Evolutionary conservation across 2,113 vertebrate genomes (phyloP).

Genomic region (Cromileptes altivelis): DNA sequence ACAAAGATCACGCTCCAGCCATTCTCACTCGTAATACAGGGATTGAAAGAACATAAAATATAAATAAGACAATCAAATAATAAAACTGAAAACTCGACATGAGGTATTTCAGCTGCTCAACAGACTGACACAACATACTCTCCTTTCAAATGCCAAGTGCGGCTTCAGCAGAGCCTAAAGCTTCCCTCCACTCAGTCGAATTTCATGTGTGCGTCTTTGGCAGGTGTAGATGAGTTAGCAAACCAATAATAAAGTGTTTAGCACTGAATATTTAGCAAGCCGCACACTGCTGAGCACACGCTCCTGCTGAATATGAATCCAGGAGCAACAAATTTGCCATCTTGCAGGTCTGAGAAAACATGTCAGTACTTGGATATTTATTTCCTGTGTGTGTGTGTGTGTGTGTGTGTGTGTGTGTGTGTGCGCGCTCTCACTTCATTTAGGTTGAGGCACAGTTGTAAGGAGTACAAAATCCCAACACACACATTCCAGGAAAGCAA

Average conservation of each 20-base stretch:
- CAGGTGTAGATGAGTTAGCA: conserved; percentile 65
- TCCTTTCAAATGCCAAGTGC: conserved; percentile 43
- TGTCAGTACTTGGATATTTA: conserved; percentile 38
- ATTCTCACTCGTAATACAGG: too few relatives aligned
- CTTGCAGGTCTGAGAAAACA: conserved; percentile 54
- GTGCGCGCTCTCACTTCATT: conserved; percentile 8
- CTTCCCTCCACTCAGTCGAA: conserved; percentile 30
- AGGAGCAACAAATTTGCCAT: conserved; percentile 52
- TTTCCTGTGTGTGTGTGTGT: neutral
- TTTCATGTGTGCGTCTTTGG: conserved; percentile 28
- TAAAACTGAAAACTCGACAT: neutral
- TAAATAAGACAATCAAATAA: neutral
- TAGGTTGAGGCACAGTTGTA: neutral
- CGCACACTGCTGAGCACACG: conserved; percentile 61
- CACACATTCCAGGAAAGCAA: neutral
- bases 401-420: conserved; percentile 7
- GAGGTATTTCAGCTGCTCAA: conserved; percentile 3
- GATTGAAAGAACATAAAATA: conserved; percentile 4
- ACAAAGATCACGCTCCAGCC: too few relatives aligned
- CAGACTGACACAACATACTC: conserved; percentile 1
- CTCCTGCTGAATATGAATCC: conserved; percentile 51
- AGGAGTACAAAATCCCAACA: conserved; percentile 26
- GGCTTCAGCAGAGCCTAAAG: conserved; percentile 48
- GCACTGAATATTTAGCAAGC: conserved; percentile 70
- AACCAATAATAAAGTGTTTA: conserved; percentile 66